Percentiles rank a stretch among this genome's conserved stretches.
These are phyloP conservation scores for Cyclargus thomasi DNA, from an alignment of 1,140 invertebrate species.

Conservation along the genomic window DNA sequence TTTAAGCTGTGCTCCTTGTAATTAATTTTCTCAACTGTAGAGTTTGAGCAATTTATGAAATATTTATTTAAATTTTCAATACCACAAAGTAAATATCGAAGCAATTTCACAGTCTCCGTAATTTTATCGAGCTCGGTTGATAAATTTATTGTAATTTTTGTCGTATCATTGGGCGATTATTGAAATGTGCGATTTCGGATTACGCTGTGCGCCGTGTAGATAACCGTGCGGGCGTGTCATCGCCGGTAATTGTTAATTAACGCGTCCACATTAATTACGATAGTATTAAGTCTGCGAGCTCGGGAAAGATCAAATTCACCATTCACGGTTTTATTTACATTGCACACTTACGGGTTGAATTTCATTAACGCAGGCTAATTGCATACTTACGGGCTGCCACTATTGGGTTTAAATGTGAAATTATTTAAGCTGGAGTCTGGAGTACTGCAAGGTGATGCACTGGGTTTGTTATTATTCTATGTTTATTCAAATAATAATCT, in stretches of 20 bases:
- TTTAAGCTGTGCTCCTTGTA: too few relatives aligned
- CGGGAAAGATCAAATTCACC: neutral
- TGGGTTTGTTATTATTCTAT: too few relatives aligned
- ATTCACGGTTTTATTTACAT: conserved; percentile 1
- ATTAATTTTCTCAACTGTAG: too few relatives aligned
- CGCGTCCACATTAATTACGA: neutral
- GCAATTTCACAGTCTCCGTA: neutral
- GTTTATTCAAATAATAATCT: too few relatives aligned
- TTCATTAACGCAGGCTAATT: neutral
- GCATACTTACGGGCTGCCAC: neutral
- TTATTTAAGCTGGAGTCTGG: too few relatives aligned
- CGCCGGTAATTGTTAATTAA: conserved; percentile 17
- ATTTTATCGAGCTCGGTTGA: conserved; percentile 13
- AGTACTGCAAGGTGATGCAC: too few relatives aligned
- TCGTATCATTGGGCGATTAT: conserved; percentile 25
- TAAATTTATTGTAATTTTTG: conserved; percentile 23
- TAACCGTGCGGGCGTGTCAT: conserved; percentile 12
- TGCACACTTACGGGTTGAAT: neutral
- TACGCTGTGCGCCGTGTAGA: conserved; percentile 16
- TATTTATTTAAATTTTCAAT: neutral
- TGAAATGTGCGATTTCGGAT: conserved; percentile 25
- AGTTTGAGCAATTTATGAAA: neutral
- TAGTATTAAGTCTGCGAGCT: neutral
- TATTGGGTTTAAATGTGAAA: too few relatives aligned
- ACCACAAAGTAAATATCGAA: neutral